Evolutionary conservation across 2,888 invertebrate genomes (phyloP).

Genomic region (Flabesymbios commensalis): DNA sequence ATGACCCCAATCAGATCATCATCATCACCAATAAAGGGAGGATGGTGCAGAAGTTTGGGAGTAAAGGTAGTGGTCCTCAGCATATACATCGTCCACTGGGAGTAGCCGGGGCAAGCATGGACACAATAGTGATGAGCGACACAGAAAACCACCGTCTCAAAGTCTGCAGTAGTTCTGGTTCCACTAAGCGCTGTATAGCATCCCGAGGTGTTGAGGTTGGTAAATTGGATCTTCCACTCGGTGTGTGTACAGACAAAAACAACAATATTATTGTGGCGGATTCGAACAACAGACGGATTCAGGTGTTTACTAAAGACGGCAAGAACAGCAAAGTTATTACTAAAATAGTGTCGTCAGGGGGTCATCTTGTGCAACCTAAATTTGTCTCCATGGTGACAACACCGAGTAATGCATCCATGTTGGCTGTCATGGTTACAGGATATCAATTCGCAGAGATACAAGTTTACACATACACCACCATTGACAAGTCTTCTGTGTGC

Average conservation of each 20-base stretch:
- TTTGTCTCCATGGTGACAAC: too few relatives aligned
- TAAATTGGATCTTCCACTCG: conserved; percentile 45
- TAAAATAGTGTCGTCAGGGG: too few relatives aligned
- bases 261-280: conserved; percentile 54
- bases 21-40: conserved; percentile 47
- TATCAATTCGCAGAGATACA: too few relatives aligned
- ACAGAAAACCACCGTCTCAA: conserved; percentile 46
- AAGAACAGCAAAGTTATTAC: too few relatives aligned
- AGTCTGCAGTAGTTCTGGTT: conserved; percentile 43
- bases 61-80: conserved; percentile 47
- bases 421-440: too few relatives aligned
- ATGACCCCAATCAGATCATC: conserved; percentile 42
- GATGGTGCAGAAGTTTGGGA: conserved; percentile 46
- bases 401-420: too few relatives aligned
- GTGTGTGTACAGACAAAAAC: conserved; percentile 43
- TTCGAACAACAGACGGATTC: conserved; percentile 48
- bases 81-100: conserved; percentile 45
- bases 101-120: conserved; percentile 42
- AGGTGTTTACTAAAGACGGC: conserved; percentile 43
- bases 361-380: too few relatives aligned
- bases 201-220: conserved; percentile 37
- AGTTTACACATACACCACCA: too few relatives aligned
- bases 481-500: too few relatives aligned
- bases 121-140: conserved; percentile 50
- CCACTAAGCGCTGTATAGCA: conserved; percentile 46